These are phyloP conservation scores for Rhopalosiphum padi DNA, from an alignment of 1,140 invertebrate genomes.

Conservation along the genomic window DNA sequence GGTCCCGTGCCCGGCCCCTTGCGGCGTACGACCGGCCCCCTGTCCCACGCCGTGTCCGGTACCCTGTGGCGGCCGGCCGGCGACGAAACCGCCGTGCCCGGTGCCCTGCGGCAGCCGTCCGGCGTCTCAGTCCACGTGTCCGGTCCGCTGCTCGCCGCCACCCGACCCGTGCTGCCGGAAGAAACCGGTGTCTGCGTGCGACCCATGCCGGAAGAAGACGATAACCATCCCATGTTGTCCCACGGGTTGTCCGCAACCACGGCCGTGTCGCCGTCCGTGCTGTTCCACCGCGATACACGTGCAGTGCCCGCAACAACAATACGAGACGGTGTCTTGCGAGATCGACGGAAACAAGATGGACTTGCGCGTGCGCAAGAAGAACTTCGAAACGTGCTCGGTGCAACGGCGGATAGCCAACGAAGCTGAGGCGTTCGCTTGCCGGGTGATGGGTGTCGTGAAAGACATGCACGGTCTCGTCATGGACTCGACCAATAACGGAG, in stretches of 20 bases:
- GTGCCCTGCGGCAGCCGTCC: background rate
- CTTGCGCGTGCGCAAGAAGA: constrained; percentile 5
- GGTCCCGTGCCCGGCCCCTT: too few species aligned
- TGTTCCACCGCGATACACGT: background rate
- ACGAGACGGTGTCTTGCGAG: background rate
- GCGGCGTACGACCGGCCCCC: too few species aligned
- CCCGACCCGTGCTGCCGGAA: background rate
- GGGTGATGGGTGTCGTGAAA: background rate
- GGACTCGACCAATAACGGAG: background rate
- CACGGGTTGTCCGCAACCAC: background rate
- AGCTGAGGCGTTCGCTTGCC: background rate
- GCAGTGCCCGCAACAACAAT: background rate
- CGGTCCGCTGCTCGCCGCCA: background rate
- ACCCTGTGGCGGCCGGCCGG: background rate
- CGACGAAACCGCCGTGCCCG: background rate
- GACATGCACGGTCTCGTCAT: constrained; percentile 3
- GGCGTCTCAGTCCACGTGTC: background rate
- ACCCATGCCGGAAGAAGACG: background rate
- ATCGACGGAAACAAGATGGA: constrained; percentile 1
- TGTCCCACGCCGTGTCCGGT: background rate
- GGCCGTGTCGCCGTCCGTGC: background rate
- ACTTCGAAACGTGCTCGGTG: background rate
- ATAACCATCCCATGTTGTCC: background rate
- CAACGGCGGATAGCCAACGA: background rate
- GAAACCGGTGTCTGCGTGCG: background rate